A percentile compares a stretch with the other conserved stretches of the same genome.
These are phyloP conservation scores for Ochropleura plecta DNA, from an alignment of 2,888 invertebrate species.

Conservation along the genomic window DNA sequence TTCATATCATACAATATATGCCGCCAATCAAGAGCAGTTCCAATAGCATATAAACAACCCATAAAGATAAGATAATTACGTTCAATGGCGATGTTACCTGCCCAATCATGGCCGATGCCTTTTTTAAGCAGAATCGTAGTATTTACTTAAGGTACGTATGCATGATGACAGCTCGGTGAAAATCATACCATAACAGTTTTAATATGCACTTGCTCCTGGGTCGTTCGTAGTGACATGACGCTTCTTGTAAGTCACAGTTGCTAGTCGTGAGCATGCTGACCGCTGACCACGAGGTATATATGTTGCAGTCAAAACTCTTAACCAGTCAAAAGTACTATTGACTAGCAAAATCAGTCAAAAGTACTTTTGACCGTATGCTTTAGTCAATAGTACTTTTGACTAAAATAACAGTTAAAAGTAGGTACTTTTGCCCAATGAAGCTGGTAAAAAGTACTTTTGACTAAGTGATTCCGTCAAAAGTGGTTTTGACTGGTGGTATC, in stretches of 20 bases:
- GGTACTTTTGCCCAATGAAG: too few species aligned
- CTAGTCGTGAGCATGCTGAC: background rate
- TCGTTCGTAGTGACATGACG: background rate
- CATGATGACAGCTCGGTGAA: background rate
- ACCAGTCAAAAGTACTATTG: too few species aligned
- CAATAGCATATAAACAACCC: background rate
- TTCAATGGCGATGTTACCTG: background rate
- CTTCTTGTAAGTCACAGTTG: conserved; percentile 3
- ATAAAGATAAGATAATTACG: too few species aligned
- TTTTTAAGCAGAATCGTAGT: background rate
- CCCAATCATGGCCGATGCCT: background rate
- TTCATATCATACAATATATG: too few species aligned
- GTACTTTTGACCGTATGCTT: too few species aligned
- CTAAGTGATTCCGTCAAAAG: too few species aligned
- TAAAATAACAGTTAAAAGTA: too few species aligned
- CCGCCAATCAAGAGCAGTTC: background rate
- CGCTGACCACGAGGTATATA: background rate
- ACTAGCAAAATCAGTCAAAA: too few species aligned
- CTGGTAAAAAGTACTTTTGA: too few species aligned
- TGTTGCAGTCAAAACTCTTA: too few species aligned
- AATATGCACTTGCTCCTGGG: background rate
- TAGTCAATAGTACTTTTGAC: too few species aligned
- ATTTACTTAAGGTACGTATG: background rate
- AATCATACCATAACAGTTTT: background rate
- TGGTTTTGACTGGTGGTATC: too few species aligned